A percentile compares a stretch with the other conserved stretches of the same genome.
Conservation (phyloP, 2,888 invertebrate species). For the Caenorhabditis doughertyi region DNA sequence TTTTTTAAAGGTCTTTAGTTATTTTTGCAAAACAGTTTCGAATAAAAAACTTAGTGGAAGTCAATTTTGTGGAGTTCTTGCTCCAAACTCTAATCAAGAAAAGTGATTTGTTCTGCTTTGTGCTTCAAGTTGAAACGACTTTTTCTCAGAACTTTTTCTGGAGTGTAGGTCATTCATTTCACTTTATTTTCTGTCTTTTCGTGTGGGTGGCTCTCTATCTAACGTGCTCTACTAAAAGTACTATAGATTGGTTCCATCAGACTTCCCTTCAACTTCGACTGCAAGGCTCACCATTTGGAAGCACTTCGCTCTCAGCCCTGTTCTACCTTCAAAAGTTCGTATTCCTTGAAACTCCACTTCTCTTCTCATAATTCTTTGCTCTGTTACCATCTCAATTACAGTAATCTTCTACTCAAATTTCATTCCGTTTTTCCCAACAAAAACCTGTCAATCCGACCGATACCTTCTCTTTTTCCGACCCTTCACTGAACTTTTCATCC, state of each 20-base stretch:
- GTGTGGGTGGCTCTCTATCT: too few species aligned
- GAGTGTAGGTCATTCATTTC: background rate
- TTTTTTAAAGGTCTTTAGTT: background rate
- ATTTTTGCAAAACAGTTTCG: too few species aligned
- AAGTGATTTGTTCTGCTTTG: background rate
- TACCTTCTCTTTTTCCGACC: constrained; percentile 6
- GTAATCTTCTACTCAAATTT: constrained; percentile 9
- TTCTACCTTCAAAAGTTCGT: too few species aligned
- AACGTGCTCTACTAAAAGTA: too few species aligned
- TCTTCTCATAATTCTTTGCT: background rate
- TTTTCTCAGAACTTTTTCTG: background rate
- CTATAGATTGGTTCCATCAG: background rate
- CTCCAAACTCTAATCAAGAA: background rate
- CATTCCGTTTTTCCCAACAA: constrained; percentile 2
- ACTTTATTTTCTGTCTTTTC: background rate
- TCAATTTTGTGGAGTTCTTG: background rate
- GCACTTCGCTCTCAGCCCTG: too few species aligned
- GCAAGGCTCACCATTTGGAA: too few species aligned
- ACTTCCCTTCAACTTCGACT: background rate
- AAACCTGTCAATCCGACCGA: constrained; percentile 29
- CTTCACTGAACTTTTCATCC: constrained; percentile 41
- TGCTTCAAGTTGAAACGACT: background rate
- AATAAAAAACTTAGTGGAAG: too few species aligned
- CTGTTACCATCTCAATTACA: constrained; percentile 2
- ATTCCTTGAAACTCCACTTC: too few species aligned